Conservation (phyloP, 2,888 invertebrate genomes). For the Apodemia mormo region DNA sequence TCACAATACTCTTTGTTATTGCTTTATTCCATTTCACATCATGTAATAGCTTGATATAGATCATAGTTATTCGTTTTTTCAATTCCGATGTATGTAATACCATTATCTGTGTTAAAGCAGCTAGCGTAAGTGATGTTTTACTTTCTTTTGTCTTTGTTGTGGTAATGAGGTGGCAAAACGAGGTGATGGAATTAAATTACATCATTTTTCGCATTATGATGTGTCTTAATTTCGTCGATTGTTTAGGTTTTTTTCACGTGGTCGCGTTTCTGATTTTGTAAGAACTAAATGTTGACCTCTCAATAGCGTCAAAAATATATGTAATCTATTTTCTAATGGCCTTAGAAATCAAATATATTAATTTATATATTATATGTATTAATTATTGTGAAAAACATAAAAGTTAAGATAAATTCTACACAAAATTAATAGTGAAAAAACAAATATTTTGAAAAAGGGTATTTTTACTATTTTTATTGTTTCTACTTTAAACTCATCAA, state of each 20-base stretch:
- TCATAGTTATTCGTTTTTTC: conserved; percentile 16
- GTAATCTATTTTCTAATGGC: too few species aligned
- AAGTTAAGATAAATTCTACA: too few species aligned
- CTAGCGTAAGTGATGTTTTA: conserved; percentile 4
- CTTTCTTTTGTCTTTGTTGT: conserved; percentile 9
- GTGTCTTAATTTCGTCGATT: background rate
- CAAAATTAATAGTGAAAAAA: too few species aligned
- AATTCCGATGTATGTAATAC: conserved; percentile 15
- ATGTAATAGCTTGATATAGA: conserved; percentile 8
- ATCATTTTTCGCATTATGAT: background rate
- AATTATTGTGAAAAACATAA: too few species aligned
- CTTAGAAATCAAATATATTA: too few species aligned
- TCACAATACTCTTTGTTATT: conserved; percentile 18
- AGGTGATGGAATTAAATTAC: background rate
- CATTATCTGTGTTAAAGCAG: conserved; percentile 3
- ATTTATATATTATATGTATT: too few species aligned
- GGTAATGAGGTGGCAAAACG: background rate
- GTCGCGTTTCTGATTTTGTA: background rate
- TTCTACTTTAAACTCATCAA: too few species aligned
- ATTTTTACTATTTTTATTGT: too few species aligned
- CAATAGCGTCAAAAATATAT: too few species aligned
- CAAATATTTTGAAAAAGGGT: too few species aligned
- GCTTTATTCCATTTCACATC: conserved; percentile 14
- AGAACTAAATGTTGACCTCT: too few species aligned
- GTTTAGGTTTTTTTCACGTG: background rate